Base-by-base conservation (phyloP, 2,888 invertebrate species). In the Brenthis ino region DNA sequence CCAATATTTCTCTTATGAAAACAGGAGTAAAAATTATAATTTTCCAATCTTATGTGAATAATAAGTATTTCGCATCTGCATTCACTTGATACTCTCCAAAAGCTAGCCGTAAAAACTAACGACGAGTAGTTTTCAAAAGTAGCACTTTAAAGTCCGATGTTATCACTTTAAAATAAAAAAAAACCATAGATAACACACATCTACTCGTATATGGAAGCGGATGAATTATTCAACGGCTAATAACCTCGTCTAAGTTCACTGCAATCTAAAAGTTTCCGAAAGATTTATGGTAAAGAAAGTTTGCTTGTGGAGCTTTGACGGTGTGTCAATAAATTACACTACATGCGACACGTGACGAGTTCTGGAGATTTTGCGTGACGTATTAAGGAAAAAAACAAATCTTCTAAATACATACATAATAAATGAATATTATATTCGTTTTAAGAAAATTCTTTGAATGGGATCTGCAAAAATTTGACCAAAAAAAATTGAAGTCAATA, bases 201-300 rank as follows among this genome's bases (percentile, higher is more conserved):
- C 64, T 67, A 71, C 28, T 43, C 37, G 37, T 66, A 69, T 56
- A 51, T 33, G 57, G 64, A 61, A 56, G 47, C 57, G 57, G 58
- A 75, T 79, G 77, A 77, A 79, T 79, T 72, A 78, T 80, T 76
- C 78, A 78, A 67, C 24, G 71, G 72, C 69, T 74, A 77, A 78
- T 77, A 75, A 76, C 74, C 73, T 71, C 66, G 57, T 57, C 64
- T 68, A 70, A 68, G 68, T 71, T 71, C 64, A 64, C 50, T 75
- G 75, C 75, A 76, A 76, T 78, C 76, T 73, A 74, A 74, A 77
- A 77, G 73, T 77, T 76, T 70, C 69, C 70, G 66, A 67, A 72
- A 75, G 79, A 78, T 79, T 80, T 77, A 80, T 78, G 70, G 68
- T 64, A 54, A 67, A 51, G 64, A 68, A 74, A 75, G 64, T 72